phyloP scores from a whole-genome alignment of 2,113 vertebrate genomes.

The Paracanthobrama guichenoti region DNA sequence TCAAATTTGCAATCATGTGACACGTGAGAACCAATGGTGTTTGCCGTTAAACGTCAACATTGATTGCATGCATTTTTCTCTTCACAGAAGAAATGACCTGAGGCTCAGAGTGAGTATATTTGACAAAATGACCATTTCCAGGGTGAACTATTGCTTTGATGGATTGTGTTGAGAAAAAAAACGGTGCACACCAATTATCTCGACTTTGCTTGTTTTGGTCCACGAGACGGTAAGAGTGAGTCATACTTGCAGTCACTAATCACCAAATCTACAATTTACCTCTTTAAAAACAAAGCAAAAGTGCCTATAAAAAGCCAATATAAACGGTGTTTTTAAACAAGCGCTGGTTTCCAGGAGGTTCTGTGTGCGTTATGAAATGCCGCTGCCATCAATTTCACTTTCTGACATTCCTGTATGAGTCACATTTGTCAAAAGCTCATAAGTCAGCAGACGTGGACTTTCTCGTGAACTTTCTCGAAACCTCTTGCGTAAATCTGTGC shows the following conservation, averaged over 20 bases:
- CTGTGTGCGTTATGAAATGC: background rate
- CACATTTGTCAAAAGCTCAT: conserved; percentile 55
- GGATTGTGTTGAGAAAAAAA: background rate
- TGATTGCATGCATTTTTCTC: background rate
- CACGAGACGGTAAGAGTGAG: conserved; percentile 20
- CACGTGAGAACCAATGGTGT: background rate
- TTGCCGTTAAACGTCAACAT: background rate
- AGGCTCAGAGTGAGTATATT: background rate
- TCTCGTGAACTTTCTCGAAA: conserved; percentile 58
- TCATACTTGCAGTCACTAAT: conserved; percentile 22
- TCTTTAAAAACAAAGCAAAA: conserved; percentile 4
- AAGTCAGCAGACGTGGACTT: conserved; percentile 62
- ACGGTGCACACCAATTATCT: background rate
- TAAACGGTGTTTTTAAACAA: conserved; percentile 17
- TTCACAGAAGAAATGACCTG: background rate
- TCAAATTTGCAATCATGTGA: background rate
- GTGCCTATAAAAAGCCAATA: conserved; percentile 1
- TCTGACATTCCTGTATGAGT: conserved; percentile 46
- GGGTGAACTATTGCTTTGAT: background rate
- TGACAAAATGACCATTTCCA: background rate
- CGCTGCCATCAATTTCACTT: conserved; percentile 8
- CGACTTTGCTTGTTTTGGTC: conserved; percentile 40
- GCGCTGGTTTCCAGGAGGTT: background rate
- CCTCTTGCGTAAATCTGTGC: conserved; percentile 51
- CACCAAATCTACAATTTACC: conserved; percentile 20